A percentile compares a stretch with the other conserved stretches of the same genome.
Conservation (phyloP, 1,140 invertebrate genomes). For the Ephestia elutella region DNA sequence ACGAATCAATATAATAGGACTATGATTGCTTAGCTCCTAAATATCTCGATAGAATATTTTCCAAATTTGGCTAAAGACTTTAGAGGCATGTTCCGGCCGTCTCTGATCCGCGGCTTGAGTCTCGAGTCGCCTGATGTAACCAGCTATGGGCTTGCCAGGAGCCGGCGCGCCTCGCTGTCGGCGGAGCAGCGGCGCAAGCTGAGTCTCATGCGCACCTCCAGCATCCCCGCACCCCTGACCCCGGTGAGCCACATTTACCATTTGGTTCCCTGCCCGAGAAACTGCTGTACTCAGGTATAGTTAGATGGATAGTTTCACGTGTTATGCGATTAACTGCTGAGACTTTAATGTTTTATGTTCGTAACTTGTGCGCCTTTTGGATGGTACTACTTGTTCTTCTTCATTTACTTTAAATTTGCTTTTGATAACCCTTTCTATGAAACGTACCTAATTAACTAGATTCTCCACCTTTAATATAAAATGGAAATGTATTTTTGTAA, state of each 20-base stretch:
- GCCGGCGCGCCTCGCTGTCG: slow-evolving; percentile 59
- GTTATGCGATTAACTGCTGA: slow-evolving; percentile 7
- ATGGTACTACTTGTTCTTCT: no score
- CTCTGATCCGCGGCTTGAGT: slow-evolving; percentile 35
- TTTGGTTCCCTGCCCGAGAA: slow-evolving; percentile 67
- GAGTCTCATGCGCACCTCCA: slow-evolving; percentile 49
- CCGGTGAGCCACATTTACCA: slow-evolving; percentile 73
- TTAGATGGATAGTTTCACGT: slow-evolving; percentile 12
- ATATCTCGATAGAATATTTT: not conserved
- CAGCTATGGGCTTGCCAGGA: slow-evolving; percentile 54
- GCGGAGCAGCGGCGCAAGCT: slow-evolving; percentile 58
- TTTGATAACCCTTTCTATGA: no score
- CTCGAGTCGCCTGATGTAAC: slow-evolving; percentile 42
- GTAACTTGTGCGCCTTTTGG: not conserved
- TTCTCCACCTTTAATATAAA: no score
- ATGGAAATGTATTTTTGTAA: no score
- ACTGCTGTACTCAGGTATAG: slow-evolving; percentile 64
- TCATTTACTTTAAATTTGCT: not conserved
- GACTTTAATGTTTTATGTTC: not conserved
- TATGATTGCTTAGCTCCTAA: no score
- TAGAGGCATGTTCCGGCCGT: slow-evolving; percentile 34
- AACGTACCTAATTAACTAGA: no score
- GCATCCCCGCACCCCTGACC: slow-evolving; percentile 49
- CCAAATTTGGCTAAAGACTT: not conserved
- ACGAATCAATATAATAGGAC: no score